Evolutionary conservation across 2,797 vertebrate genomes (phyloP), one percentile per base, ranked within the genome.

Genomic region (Gobionotothen gibberifrons): DNA sequence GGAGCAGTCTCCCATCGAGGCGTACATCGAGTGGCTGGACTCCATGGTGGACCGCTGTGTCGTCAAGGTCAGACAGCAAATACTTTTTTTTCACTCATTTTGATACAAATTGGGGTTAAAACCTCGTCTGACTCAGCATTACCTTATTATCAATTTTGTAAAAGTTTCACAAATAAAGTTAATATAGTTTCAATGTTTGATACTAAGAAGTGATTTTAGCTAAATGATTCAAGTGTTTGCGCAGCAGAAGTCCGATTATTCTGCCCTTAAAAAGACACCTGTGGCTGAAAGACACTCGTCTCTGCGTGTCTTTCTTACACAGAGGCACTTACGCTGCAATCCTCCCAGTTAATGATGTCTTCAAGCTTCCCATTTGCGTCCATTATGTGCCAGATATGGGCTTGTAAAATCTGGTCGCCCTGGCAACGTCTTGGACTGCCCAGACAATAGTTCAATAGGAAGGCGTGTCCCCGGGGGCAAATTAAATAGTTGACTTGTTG

Each of bases 11-110:
- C 97, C 98, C 15, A 99, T 99, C 0, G 98, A 99, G 90, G 96
- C 97, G 0, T 99, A 99, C 90, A 96, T 98, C 0, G 98, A 99
- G 81, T 99, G 98, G 98, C 90, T 99, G 92, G 98, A 99, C 90
- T 96, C 97, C 58, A 99, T 99, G 98, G 98, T 98, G 92, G 98
- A 99, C 90, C 96, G 97, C 87, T 99, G 98, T 32, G 98, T 99
- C 14, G 96, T 99, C 72, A 98, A 98, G 97, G 98, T 99, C 81
- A 93, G 96, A 93, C 78, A 57, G 58, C 22, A 53, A 43, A 54
- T 5, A 5, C 42, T 54, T 39, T 54, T 14, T 13, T 51, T 42
- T 16, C 7, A 39, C 26, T 42, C 17, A 59, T 49, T 49, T 49
- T 0, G 3, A 3, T 2, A 12, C 36, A 55, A 40, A 0, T 17